Conservation (phyloP, 2,797 vertebrate species). For the Natrix natrix region DNA sequence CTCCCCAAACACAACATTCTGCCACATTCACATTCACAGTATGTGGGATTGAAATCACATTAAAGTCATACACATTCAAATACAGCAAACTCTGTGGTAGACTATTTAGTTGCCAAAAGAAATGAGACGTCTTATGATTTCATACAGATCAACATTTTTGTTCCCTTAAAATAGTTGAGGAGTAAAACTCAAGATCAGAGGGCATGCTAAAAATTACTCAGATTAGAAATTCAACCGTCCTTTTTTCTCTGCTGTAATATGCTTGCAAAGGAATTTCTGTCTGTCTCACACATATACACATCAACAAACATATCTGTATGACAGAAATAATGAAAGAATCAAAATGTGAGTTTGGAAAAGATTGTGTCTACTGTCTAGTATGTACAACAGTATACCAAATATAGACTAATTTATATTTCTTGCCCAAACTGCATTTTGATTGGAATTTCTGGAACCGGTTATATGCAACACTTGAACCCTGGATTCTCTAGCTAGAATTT, state of each 20-base stretch:
- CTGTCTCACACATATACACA: neutral
- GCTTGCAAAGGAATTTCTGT: neutral
- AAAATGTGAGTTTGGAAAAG: neutral
- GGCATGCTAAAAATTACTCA: conserved; percentile 19
- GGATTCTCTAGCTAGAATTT: neutral
- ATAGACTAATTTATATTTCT: neutral
- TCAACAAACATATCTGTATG: neutral
- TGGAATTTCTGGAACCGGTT: neutral
- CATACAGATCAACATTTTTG: neutral
- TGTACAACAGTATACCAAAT: neutral
- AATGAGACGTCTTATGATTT: conserved; percentile 30
- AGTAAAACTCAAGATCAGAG: conserved; percentile 20
- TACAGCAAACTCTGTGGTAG: neutral
- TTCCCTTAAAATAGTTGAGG: conserved; percentile 1
- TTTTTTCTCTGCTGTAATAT: conserved; percentile 3
- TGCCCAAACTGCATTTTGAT: neutral
- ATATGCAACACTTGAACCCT: neutral
- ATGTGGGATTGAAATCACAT: neutral
- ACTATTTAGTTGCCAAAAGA: conserved; percentile 3
- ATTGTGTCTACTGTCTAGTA: neutral
- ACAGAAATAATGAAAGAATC: neutral
- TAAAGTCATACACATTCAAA: neutral
- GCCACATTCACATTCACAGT: neutral
- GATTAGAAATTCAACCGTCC: conserved; percentile 3
- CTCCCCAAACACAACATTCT: neutral